Conservation (phyloP, 2,888 invertebrate species). For the Ennomos erosarius region DNA sequence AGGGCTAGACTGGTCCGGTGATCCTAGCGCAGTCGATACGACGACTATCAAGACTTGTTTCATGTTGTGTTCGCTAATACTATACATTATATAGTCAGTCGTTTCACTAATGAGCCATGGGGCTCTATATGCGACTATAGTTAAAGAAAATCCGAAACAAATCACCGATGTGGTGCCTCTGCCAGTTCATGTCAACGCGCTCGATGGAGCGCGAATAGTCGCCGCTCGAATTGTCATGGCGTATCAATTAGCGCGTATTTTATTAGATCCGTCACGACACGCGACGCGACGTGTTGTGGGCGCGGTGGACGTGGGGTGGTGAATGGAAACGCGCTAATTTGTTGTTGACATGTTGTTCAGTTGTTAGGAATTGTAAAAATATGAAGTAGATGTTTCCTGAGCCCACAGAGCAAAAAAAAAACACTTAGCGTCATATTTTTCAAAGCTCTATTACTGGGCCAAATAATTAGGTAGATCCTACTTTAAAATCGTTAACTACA, state of each 20-base stretch:
- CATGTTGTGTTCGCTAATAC: no score
- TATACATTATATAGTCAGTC: no score
- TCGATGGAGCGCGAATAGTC: slow-evolving; percentile 32
- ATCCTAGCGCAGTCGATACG: no score
- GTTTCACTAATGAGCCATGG: background rate
- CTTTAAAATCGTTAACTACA: no score
- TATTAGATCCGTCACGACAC: slow-evolving; percentile 44
- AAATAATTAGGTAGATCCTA: no score
- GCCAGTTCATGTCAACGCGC: slow-evolving; percentile 35
- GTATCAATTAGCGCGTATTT: slow-evolving; percentile 45
- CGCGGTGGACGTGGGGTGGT: slow-evolving; percentile 7
- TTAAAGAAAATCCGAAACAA: background rate
- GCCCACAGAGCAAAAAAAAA: no score
- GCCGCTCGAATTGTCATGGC: slow-evolving; percentile 39
- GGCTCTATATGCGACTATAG: no score
- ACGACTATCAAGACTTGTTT: no score
- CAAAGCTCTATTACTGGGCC: no score
- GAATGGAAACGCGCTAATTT: slow-evolving; percentile 12
- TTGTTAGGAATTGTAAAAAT: background rate
- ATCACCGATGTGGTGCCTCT: slow-evolving; percentile 17
- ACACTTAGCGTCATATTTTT: no score
- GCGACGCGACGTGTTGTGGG: slow-evolving; percentile 22
- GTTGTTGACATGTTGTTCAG: slow-evolving; percentile 9
- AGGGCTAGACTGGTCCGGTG: no score
- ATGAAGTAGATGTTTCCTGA: no score